phyloP scores from a whole-genome alignment of 2,888 invertebrate species.

The Agrochola lychnidis region DNA sequence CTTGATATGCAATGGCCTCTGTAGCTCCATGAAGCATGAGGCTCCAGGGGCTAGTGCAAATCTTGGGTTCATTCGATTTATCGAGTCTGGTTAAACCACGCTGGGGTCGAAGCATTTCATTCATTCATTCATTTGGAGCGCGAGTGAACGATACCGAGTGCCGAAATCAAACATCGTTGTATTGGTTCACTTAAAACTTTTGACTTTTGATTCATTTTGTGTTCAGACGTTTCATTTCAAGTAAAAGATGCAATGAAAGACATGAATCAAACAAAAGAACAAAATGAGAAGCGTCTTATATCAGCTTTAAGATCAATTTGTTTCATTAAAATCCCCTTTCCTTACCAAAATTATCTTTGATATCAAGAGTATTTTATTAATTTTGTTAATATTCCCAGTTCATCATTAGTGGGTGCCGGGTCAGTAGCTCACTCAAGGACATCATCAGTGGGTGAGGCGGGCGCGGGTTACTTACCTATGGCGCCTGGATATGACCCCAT shows the following conservation, averaged over 20 bases:
- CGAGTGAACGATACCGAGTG: no score
- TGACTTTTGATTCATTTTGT: no score
- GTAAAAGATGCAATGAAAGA: background rate
- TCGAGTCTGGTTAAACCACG: no score
- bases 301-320: background rate
- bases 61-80: no score
- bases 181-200: no score
- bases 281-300: background rate
- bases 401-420: slow-evolving; percentile 72
- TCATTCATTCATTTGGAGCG: no score
- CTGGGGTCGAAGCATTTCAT: no score
- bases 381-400: slow-evolving; percentile 60
- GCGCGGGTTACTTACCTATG: slow-evolving; percentile 91
- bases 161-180: no score
- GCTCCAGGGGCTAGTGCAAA: no score
- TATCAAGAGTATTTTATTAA: background rate
- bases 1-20: no score
- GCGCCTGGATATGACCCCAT: slow-evolving; percentile 85
- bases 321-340: background rate
- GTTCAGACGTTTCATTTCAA: no score
- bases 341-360: background rate
- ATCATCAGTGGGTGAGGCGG: slow-evolving; percentile 87
- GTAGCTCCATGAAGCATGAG: no score
- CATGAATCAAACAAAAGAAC: background rate
- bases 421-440: slow-evolving; percentile 91